phyloP scores from a whole-genome alignment of 35 echinoderm and acorn worm species.

The Apostichopus parvimensis region DNA sequence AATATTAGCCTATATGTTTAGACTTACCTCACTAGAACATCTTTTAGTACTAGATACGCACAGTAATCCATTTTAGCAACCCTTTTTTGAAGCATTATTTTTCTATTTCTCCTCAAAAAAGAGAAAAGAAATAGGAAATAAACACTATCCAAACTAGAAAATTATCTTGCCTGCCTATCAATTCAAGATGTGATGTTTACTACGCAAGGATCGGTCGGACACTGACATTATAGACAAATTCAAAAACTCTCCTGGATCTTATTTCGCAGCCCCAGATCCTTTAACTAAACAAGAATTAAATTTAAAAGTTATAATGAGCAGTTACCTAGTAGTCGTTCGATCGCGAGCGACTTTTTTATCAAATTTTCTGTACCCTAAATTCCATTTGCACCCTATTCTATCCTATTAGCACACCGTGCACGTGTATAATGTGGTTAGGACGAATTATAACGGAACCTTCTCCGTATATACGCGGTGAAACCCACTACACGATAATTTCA shows the following conservation, averaged over 20 bases:
- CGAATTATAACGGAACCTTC: conserved; percentile 22
- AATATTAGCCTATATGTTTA: no score
- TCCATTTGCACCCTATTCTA: conserved; percentile 62
- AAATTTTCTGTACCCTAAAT: conserved; percentile 56
- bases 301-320: conserved; percentile 55
- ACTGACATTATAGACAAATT: conserved; percentile 27
- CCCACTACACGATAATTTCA: conserved; percentile 44
- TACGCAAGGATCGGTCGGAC: conserved; percentile 13
- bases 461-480: background rate
- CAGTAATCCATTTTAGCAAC: background rate
- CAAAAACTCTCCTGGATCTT: background rate
- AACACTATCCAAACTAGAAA: background rate
- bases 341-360: conserved; percentile 60
- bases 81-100: background rate
- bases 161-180: background rate
- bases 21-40: background rate
- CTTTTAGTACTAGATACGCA: background rate
- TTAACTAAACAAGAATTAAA: conserved; percentile 59
- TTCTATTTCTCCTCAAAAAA: background rate
- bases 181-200: background rate
- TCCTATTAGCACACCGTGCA: conserved; percentile 52
- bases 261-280: conserved; percentile 22
- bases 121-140: background rate
- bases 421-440: conserved; percentile 62
- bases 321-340: conserved; percentile 52